phyloP scores from a whole-genome alignment of 2,888 invertebrate species.

The Aplocera efformata region DNA sequence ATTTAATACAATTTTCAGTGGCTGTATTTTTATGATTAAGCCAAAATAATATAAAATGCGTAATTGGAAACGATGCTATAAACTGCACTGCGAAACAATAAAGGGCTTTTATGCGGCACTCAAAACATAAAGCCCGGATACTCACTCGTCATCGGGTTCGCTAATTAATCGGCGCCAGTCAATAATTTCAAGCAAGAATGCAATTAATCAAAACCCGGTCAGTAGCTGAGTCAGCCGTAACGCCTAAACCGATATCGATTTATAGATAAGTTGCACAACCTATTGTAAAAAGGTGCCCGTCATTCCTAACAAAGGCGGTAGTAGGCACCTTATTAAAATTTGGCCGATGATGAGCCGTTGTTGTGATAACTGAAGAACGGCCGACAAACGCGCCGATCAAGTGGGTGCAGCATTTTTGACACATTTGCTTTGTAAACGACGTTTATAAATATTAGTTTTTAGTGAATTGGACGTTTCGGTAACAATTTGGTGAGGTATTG shows the following conservation, averaged over 20 bases:
- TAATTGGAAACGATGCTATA: slow-evolving; percentile 29
- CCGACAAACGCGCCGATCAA: slow-evolving; percentile 52
- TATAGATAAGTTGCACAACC: slow-evolving; percentile 78
- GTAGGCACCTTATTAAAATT: slow-evolving; percentile 80
- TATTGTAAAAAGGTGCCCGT: slow-evolving; percentile 73
- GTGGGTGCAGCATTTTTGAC: slow-evolving; percentile 58
- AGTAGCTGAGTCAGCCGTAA: slow-evolving; percentile 74
- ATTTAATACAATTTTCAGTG: too few relatives aligned
- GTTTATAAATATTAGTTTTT: slow-evolving; percentile 59
- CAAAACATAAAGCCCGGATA: slow-evolving; percentile 51
- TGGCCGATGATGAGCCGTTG: slow-evolving; percentile 73
- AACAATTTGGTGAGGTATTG: slow-evolving; percentile 15
- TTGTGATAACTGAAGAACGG: slow-evolving; percentile 71
- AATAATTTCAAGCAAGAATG: slow-evolving; percentile 66
- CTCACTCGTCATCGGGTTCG: slow-evolving; percentile 61
- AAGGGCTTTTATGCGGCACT: slow-evolving; percentile 48
- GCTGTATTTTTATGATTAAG: too few relatives aligned
- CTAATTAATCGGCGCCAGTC: slow-evolving; percentile 76
- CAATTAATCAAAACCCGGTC: slow-evolving; percentile 79
- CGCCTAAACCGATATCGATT: slow-evolving; percentile 80
- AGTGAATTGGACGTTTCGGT: slow-evolving; percentile 42
- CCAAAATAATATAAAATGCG: slow-evolving; percentile 15
- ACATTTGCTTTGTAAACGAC: slow-evolving; percentile 47
- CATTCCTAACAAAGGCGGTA: slow-evolving; percentile 75
- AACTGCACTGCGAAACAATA: slow-evolving; percentile 41